Evolutionary conservation across 1,140 invertebrate genomes (phyloP), one percentile per base, ranked within the genome.

Genomic region (Carcinoscorpius rotundicauda): DNA sequence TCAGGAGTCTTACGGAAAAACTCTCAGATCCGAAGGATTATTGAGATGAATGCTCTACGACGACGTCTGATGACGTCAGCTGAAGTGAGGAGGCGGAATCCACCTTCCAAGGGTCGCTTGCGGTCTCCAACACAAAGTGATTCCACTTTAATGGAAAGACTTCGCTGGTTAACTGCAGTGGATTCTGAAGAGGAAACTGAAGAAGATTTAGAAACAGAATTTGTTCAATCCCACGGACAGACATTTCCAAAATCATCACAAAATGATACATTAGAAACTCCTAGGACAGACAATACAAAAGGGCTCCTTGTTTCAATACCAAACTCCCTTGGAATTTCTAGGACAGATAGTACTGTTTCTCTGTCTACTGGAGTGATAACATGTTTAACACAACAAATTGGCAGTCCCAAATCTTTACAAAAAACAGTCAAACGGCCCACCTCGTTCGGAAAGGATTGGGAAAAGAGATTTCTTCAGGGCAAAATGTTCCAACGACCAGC

Each of bases 11-110:
- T 55, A 55, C 63, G 59, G 49, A 62, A 56, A 4, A 69, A 65
- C 55, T 69, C 68, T 4, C 66, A 69, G 55, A 69, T 69, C 6
- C 59, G 68, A 53, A 59, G 70, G 69, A 62, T 85, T 29, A 87
- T 88, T 70, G 86, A 88, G 69, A 80, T 86, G 48, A 88, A 88
- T 71, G 85, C 86, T 1, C 73, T 88, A 9, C 74, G 86, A 4
- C 77, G 86, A 48, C 87, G 84, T 8, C 73, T 87, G 64, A 84
- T 89, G 70, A 82, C 87, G 75, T 65, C 65, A 6, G 62, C 65
- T 8, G 68, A 69, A 51, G 65, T 64, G 4, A 64, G 63, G n/a
- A 53, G 62, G 49, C 61, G 68, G 8, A 6, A n/a, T 8, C 6
- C 6, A 8, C 60, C 60, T 10, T 57, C 61, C 48, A 58, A 61